Evolutionary conservation across 1,140 invertebrate genomes (phyloP).

Genomic region (Heliconius nattereri): DNA sequence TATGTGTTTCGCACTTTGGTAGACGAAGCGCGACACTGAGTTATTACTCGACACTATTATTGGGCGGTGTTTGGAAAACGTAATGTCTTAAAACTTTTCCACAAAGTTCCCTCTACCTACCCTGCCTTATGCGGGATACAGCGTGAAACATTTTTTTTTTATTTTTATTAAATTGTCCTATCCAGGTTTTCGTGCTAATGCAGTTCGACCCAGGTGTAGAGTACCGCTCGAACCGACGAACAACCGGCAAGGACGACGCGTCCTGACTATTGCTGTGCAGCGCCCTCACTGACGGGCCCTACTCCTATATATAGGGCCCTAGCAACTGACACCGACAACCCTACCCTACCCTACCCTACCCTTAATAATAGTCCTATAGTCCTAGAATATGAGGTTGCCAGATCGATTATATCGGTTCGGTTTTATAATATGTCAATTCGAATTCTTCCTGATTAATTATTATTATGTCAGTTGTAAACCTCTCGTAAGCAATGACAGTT

Average conservation of each 20-base stretch:
- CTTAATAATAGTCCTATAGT: background rate
- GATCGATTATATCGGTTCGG: background rate
- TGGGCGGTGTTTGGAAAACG: too few relatives aligned
- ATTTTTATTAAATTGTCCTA: background rate
- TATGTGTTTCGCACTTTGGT: too few relatives aligned
- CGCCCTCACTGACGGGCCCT: conserved; percentile 95
- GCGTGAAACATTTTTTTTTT: background rate
- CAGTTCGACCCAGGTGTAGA: conserved; percentile 98
- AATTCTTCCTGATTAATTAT: too few relatives aligned
- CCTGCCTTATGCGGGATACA: too few relatives aligned
- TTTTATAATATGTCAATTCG: background rate
- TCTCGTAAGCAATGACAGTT: background rate
- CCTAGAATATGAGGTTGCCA: conserved; percentile 11
- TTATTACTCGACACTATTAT: too few relatives aligned
- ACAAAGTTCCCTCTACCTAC: too few relatives aligned
- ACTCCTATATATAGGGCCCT: conserved; percentile 84
- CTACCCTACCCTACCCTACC: conserved; percentile 23
- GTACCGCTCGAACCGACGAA: conserved; percentile 93
- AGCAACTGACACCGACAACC: conserved; percentile 40
- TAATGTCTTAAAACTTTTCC: too few relatives aligned
- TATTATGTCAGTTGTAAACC: background rate
- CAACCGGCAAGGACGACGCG: conserved; percentile 92
- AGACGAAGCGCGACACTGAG: too few relatives aligned
- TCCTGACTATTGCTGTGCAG: conserved; percentile 99
- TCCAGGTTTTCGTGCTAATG: conserved; percentile 95